phyloP scores from a whole-genome alignment of 1,140 invertebrate species.

The Thalassaphorura encarpata region DNA sequence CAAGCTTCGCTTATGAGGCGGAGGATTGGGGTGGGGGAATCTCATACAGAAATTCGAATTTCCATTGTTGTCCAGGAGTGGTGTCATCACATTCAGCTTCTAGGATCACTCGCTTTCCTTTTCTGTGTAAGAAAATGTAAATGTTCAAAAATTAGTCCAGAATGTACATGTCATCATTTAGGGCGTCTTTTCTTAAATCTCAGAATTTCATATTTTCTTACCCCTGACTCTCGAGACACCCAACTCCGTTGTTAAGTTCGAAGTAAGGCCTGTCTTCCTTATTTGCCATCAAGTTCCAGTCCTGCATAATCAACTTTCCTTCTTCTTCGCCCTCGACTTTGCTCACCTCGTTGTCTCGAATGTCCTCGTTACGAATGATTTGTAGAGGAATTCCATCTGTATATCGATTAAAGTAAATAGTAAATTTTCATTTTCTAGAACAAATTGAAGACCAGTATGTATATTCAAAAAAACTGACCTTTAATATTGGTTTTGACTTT shows the following conservation, averaged over 20 bases:
- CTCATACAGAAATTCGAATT: background rate
- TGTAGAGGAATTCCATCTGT: background rate
- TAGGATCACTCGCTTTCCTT: background rate
- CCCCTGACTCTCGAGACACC: constrained; percentile 1
- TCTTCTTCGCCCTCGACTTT: no score
- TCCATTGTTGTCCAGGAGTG: no score
- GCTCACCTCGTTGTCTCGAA: constrained; percentile 8
- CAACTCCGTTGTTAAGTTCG: background rate
- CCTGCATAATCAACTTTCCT: no score
- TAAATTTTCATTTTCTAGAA: no score
- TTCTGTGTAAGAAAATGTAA: background rate
- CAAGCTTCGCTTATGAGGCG: no score
- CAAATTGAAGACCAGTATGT: no score
- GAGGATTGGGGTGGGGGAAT: background rate
- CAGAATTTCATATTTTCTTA: background rate
- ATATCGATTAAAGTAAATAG: no score
- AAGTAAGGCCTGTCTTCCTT: background rate
- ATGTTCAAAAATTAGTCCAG: no score
- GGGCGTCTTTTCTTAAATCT: background rate
- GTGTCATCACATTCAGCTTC: background rate
- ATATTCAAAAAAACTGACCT: no score
- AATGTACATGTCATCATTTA: background rate
- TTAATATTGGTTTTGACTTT: no score
- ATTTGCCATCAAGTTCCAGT: no score
- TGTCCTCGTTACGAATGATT: constrained; percentile 11